These are phyloP conservation scores for Nycticebus coucang DNA, from an alignment of 2,113 vertebrate species.

Conservation along the genomic window DNA sequence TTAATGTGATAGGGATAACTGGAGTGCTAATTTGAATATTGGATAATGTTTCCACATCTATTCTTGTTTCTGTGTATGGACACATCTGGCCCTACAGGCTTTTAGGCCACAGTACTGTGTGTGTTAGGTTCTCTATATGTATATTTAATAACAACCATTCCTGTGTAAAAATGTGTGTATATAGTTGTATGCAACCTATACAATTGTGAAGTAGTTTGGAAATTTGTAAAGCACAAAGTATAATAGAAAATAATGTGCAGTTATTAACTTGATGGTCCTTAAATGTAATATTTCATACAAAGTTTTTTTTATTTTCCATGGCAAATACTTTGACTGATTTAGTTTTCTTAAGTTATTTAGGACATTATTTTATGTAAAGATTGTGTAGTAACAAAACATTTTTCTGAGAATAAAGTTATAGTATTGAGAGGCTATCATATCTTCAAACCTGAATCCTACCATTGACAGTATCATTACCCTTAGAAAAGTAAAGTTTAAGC, in stretches of 20 bases:
- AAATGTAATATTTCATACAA: slow-evolving; percentile 59
- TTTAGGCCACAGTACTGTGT: not conserved
- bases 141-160: slow-evolving; percentile 39
- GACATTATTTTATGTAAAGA: slow-evolving; percentile 74
- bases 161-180: slow-evolving; percentile 43
- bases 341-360: slow-evolving; percentile 83
- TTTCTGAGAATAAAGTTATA: not conserved
- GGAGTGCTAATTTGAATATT: slow-evolving; percentile 27
- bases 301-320: slow-evolving; percentile 82
- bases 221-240: slow-evolving; percentile 50
- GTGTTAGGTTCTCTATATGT: not conserved
- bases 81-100: not conserved
- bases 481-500: not conserved
- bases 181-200: slow-evolving; percentile 48
- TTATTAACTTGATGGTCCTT: slow-evolving; percentile 56
- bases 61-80: not conserved
- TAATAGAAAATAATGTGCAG: slow-evolving; percentile 41
- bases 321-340: slow-evolving; percentile 79
- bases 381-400: slow-evolving; percentile 2
- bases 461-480: not conserved
- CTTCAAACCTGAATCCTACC: not conserved
- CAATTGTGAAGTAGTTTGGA: slow-evolving; percentile 4
- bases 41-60: not conserved
- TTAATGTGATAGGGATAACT: not conserved
- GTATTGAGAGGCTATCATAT: not conserved